Base-by-base conservation (phyloP, 1,140 invertebrate species). In the Drosophila baimaii region DNA sequence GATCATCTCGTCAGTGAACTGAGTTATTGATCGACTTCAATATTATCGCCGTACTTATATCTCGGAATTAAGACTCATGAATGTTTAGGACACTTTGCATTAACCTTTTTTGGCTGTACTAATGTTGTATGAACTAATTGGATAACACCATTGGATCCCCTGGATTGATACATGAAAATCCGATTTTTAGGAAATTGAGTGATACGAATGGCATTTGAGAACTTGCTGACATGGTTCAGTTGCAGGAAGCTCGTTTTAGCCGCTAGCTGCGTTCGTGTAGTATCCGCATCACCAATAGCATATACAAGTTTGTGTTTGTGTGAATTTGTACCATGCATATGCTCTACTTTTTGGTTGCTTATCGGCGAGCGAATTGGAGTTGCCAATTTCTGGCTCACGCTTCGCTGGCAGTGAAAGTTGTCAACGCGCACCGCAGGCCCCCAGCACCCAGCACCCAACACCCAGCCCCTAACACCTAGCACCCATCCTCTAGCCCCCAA, bases 341-440 rank as follows among this genome's bases (percentile, higher is more conserved):
- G 54, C 39, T 70, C 65, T 27, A 70, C 41, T 71, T 72, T 70
- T 70, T 15, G 39, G 31, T 17, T 6, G 41, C 25, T 57, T 41
- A 49, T 71, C 43, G 52, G 9, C 35, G 17, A 33, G 19, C 64
- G 12, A 70, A 69, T 46, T 66, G 35, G 35, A 68, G 63, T 66
- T 63, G 58, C 41, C 58, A 64, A 69, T 71, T 71, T 58, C 65
- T 71, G 66, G 66, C 52, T 66, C 62, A 68, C 44, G 62, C 62
- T 68, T 25, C 19, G 62, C 43, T 57, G 52, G 25, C 52, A 71
- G 69, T 72, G 69, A 72, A 72, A 72, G 69, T 72, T 72, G 69
- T 72, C 52, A 70, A 56, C 21, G 39, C 21, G 15, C 35, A n/a
- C 41, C 29, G 17, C 15, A 0, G 10, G 13, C 43, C 10, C 25